Conservation (phyloP, 2,113 vertebrate genomes). For the Odontophorus gujanensis region DNA sequence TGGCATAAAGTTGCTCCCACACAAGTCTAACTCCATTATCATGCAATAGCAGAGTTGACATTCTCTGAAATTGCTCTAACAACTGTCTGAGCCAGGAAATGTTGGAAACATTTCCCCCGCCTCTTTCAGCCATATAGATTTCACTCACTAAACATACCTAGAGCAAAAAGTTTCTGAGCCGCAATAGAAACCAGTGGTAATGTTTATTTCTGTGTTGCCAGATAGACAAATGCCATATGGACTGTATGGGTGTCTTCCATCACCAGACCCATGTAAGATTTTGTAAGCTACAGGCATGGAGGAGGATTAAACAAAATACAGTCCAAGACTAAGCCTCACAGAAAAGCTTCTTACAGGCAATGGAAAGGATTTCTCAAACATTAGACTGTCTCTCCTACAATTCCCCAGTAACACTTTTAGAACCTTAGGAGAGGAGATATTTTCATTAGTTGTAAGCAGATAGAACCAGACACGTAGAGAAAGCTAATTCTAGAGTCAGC, state of each 20-base stretch:
- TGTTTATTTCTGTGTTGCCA: slow-evolving; percentile 46
- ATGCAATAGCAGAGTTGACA: background rate
- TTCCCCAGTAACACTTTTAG: background rate
- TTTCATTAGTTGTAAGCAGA: slow-evolving; percentile 9
- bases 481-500: slow-evolving; percentile 9
- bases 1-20: background rate
- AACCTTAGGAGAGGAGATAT: background rate
- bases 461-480: background rate
- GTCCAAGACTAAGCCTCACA: background rate
- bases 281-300: background rate
- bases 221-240: slow-evolving; percentile 48
- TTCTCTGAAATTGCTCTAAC: slow-evolving; percentile 16
- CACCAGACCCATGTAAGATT: background rate
- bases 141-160: slow-evolving; percentile 12
- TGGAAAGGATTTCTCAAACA: background rate
- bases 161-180: background rate
- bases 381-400: background rate
- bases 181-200: background rate
- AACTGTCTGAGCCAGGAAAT: slow-evolving; percentile 25
- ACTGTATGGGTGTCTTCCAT: slow-evolving; percentile 35
- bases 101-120: slow-evolving; percentile 33
- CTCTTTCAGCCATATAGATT: slow-evolving; percentile 15
- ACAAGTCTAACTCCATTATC: slow-evolving; percentile 10
- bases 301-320: background rate
- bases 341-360: slow-evolving; percentile 12